Evolutionary conservation across 1,140 invertebrate species (phyloP), one percentile per base, ranked within the genome.

Genomic region (Sinonovacula constricta): DNA sequence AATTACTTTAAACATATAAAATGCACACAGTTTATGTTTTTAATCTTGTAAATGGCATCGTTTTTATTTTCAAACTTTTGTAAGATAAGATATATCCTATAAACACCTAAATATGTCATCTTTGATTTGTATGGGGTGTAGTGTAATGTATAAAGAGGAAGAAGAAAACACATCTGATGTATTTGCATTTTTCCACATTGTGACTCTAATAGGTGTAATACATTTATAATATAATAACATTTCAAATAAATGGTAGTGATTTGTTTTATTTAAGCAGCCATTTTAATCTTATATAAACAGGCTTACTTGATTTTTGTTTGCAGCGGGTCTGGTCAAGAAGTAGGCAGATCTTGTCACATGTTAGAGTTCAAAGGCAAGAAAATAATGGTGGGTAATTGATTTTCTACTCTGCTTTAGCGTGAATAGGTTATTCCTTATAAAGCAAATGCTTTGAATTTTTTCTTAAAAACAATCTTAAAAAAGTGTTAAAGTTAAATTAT

Each of bases 281-380:
- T 14, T 31, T 31, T n/a, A 22, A 36, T 39, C 30, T 49, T 68
- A 22, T 33, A 54, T 18, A 12, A 0, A 26, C 0, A 22, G 12
- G 34, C 26, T 54, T 5, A 7, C 30, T 34, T 39, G n/a, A 28
- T 39, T 36, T 79, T 31, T 62, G 34, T 79, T 84, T 86, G 18
- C 80, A 90, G 89, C 51, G 99, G 99, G 53, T 97, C 99, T 81
- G 99, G 99, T 2, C 99, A 99, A 92, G 99, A 99, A 94, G 99
- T 99, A 26, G 99, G 99, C 26, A 91, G 99, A 91, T 99, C 98
- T 86, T 99, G 99, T 92, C 98, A 99, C 66, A 96, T 99, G 93
- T 87, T 99, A 59, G 97, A 99, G 91, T 99, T 99, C 90, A 99
- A 99, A 93, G 98, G 98, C 15, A 99, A 99, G 91, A 99, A 98